phyloP scores from a whole-genome alignment of 1,140 invertebrate species.

The Lucilia sericata region DNA sequence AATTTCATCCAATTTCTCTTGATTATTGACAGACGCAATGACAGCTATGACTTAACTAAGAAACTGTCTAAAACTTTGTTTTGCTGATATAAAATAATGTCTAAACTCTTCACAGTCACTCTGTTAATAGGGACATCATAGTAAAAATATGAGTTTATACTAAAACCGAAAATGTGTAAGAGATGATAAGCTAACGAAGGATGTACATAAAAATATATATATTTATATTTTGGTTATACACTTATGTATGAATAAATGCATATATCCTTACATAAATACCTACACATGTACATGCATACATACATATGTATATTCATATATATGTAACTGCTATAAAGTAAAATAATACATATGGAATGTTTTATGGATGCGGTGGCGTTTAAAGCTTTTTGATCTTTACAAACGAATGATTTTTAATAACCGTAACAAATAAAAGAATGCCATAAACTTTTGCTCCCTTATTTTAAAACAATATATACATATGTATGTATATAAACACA shows the following conservation, averaged over 20 bases:
- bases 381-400: conserved; percentile 67
- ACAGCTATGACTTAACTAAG: too few species aligned
- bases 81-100: background rate
- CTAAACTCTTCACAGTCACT: background rate
- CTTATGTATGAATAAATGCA: background rate
- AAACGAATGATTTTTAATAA: conserved; percentile 67
- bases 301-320: background rate
- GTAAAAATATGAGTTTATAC: background rate
- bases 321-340: background rate
- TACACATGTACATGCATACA: background rate
- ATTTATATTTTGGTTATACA: background rate
- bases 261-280: background rate
- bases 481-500: background rate
- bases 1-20: too few species aligned
- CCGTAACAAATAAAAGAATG: conserved; percentile 40
- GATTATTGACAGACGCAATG: too few species aligned
- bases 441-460: conserved; percentile 34
- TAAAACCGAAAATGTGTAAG: background rate
- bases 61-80: background rate
- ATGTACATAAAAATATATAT: background rate
- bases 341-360: conserved; percentile 30
- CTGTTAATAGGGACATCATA: background rate
- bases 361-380: conserved; percentile 20
- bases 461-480: background rate
- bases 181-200: conserved; percentile 20